Evolutionary conservation across 2,797 vertebrate species (phyloP), one percentile per base, ranked within the genome.

Genomic region (Trematomus bernacchii): DNA sequence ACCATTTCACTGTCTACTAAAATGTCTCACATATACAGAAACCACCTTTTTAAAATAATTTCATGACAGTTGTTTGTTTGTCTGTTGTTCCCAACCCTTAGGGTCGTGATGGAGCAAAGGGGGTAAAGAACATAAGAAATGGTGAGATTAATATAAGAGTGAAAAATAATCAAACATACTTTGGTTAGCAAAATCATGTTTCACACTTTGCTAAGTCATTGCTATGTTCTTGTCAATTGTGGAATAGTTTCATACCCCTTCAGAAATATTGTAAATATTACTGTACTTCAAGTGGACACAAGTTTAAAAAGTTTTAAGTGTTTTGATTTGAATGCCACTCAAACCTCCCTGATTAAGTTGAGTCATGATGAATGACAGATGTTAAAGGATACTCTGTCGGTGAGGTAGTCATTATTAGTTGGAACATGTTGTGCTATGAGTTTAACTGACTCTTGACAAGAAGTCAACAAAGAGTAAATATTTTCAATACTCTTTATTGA

Each of bases 401-500:
- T 15, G 10, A 33, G 14, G 0, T 11, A 3, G 5, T 74, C n/a
- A 60, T 1, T 11, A 19, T 43, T 43, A 55, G 0, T 15, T 52
- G 2, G 0, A 0, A 19, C 12, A 37, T 19, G 9, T 16, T 51
- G 0, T 43, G 11, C 9, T 0, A 0, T 0, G 2, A 30, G 21
- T 62, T 13, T 3, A 13, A 65, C 1, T 10, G 7, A 1, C 4
- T 43, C 10, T 53, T 30, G 10, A 2, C n/a, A 66, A 66, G 4
- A 69, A 53, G 12, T 43, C 2, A 61, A 59, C 15, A 71, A 23
- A 40, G 0, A 61, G 10, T 2, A 13, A 2, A 2, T 43, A 53
- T 67, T 88, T 77, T 79, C 67, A 87, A 75, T 66, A 69, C 16
- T 63, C 55, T 94, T 93, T 92, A 92, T 86, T 94, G 83, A 90